Evolutionary conservation across 1,140 invertebrate genomes (phyloP), one percentile per base, ranked within the genome.

Genomic region (Yoshiicerus persimilis): DNA sequence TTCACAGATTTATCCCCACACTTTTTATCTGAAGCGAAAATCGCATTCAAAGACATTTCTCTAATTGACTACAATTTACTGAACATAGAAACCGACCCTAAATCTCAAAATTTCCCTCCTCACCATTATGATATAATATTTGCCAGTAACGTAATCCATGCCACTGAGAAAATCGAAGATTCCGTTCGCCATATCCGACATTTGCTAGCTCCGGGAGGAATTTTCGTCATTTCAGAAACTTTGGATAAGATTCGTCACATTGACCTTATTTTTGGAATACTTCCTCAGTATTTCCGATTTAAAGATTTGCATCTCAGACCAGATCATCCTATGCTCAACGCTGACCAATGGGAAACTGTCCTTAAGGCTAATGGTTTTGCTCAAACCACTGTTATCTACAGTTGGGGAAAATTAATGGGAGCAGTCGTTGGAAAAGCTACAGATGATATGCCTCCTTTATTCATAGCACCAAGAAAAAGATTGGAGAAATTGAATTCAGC

Each of bases 121-220:
- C 66, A 66, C 3, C 36, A 86, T 30, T 87, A 47, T 34, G 89
- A 89, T 62, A 9, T 89, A 0, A 41, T 89, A 4, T 16, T 89
- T 23, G 89, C 64, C 16, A 62, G 87, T 23, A 80, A 88, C 34
- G 89, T 89, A 10, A 56, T 88, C 30, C 89, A 89, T 36, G 89
- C 89, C 0, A 85, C 77, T 0, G 38, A 80, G n/a, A 36, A 32
- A n/a, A n/a, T 80, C 20, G 34, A 39, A 36, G 13, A 11, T 36
- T 80, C 77, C 1, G 20, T 80, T 2, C 77, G 32, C n/a, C 34
- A 38, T 80, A 39, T 80, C n/a, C 5, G 32, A 36, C 77, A 80
- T 80, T 80, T 80, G 23, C 30, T 80, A 23, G 32, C 77, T 1
- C 77, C 77, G 0, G 77, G 77, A 80, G 77, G 77, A 0, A 23